These are phyloP conservation scores for Yoshiicerus persimilis DNA, from an alignment of 1,140 invertebrate species.

Conservation along the genomic window DNA sequence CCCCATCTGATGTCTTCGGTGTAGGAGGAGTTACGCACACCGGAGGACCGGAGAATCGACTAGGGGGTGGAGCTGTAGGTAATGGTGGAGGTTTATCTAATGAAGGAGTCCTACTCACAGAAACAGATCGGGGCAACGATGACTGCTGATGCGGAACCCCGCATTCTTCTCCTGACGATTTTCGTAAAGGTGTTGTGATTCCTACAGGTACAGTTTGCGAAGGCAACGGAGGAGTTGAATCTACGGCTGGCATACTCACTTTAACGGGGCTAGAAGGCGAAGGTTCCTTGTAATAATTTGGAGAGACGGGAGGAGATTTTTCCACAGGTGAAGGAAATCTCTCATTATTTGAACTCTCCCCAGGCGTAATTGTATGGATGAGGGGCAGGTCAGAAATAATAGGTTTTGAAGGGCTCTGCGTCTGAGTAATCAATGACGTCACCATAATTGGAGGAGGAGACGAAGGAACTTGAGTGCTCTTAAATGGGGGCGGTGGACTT, in stretches of 20 bases:
- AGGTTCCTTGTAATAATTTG: background rate
- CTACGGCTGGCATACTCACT: background rate
- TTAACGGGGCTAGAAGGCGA: background rate
- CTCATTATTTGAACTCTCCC: background rate
- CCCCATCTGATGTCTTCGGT: background rate
- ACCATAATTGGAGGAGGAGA: background rate
- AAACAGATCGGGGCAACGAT: background rate
- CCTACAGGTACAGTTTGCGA: background rate
- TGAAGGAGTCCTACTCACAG: background rate
- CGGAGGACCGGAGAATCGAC: background rate
- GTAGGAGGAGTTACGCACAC: background rate
- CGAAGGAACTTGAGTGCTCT: background rate
- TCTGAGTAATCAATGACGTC: background rate
- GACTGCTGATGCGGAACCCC: background rate
- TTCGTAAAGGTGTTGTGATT: background rate
- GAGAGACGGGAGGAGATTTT: background rate
- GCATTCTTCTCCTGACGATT: background rate
- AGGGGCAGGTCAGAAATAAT: background rate
- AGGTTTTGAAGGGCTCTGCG: background rate
- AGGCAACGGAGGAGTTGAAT: background rate
- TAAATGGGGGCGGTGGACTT: background rate
- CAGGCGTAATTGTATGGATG: background rate
- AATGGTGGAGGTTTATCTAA: slow-evolving; percentile 2
- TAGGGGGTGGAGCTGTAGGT: slow-evolving; percentile 9
- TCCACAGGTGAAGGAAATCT: background rate